These are phyloP conservation scores for Erpornis zantholeuca DNA, from an alignment of 2,113 vertebrate species.

Conservation along the genomic window DNA sequence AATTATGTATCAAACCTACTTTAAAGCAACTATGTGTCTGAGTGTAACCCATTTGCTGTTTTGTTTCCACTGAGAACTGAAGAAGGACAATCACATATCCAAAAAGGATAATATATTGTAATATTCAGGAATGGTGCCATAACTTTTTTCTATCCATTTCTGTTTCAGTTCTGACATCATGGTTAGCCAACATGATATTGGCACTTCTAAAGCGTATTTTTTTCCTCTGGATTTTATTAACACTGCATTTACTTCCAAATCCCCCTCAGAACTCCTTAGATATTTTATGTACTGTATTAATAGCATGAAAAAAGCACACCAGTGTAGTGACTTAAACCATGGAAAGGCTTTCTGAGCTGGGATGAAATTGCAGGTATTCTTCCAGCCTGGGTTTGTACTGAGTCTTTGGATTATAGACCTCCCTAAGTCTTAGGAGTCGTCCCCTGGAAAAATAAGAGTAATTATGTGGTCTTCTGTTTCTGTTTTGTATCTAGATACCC, in stretches of 20 bases:
- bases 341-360: background rate
- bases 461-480: background rate
- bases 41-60: background rate
- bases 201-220: background rate
- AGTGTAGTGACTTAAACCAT: background rate
- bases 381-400: background rate
- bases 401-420: background rate
- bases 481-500: background rate
- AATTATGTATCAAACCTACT: background rate
- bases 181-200: background rate
- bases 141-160: background rate
- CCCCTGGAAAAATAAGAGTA: background rate
- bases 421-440: background rate
- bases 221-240: background rate
- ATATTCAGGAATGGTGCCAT: background rate
- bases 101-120: background rate
- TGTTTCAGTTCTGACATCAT: background rate
- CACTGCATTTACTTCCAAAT: background rate
- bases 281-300: background rate
- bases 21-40: background rate
- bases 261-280: background rate
- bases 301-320: background rate
- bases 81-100: background rate
- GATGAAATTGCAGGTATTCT: background rate
- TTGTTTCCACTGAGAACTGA: background rate